phyloP scores from a whole-genome alignment of 2,797 vertebrate genomes.

The Eptatretus atami region DNA sequence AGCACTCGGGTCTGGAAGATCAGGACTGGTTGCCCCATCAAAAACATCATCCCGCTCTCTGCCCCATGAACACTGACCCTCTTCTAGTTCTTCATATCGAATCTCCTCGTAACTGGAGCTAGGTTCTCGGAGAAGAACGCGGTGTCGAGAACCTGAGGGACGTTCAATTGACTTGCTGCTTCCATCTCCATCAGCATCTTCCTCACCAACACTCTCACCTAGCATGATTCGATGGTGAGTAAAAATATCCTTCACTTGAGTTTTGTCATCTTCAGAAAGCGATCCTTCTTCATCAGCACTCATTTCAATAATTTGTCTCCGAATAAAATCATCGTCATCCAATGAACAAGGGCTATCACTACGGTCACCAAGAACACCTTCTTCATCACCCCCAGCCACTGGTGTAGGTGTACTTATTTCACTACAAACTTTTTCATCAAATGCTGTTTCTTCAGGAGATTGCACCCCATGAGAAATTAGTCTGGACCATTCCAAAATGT shows the following conservation, averaged over 20 bases:
- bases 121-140: slow-evolving; percentile 18
- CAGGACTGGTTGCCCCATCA: slow-evolving; percentile 11
- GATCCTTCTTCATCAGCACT: slow-evolving; percentile 44
- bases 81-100: slow-evolving; percentile 2
- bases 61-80: slow-evolving; percentile 20
- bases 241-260: slow-evolving; percentile 26
- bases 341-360: slow-evolving; percentile 47
- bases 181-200: too few relatives aligned
- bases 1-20: too few relatives aligned
- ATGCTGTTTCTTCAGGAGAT: slow-evolving; percentile 10
- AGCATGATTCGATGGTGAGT: slow-evolving; percentile 12
- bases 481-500: not conserved
- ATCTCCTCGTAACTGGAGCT: slow-evolving; percentile 19
- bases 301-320: slow-evolving; percentile 65
- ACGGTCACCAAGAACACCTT: slow-evolving; percentile 44
- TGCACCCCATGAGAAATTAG: slow-evolving; percentile 8
- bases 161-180: not conserved
- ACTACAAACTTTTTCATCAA: slow-evolving; percentile 39
- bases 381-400: slow-evolving; percentile 54
- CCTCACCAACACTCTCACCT: too few relatives aligned
- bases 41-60: slow-evolving; percentile 16
- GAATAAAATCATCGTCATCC: slow-evolving; percentile 65
- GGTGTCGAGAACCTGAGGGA: slow-evolving; percentile 15
- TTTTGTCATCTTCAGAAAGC: slow-evolving; percentile 41
- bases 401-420: slow-evolving; percentile 61